Percentiles rank a stretch among this genome's conserved stretches.
Conservation (phyloP, 2,888 invertebrate species). For the Ornithoptera priamus region DNA sequence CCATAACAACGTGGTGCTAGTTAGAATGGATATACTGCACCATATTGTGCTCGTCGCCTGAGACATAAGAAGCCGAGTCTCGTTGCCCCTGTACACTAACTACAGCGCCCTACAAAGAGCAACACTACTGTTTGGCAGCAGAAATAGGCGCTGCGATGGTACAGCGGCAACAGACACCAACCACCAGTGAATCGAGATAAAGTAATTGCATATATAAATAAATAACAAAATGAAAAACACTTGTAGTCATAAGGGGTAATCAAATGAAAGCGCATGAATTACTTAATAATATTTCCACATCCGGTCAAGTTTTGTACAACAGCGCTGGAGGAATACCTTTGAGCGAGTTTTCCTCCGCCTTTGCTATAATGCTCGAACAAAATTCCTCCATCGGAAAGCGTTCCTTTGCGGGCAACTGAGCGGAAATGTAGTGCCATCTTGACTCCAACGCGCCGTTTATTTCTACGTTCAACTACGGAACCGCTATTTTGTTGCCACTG, state of each 20-base stretch:
- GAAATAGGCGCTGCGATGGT: too few relatives aligned
- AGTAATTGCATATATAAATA: not conserved
- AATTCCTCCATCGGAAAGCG: constrained; percentile 54
- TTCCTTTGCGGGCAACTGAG: constrained; percentile 58
- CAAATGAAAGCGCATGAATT: constrained; percentile 19
- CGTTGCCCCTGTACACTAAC: too few relatives aligned
- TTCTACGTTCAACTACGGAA: constrained; percentile 51
- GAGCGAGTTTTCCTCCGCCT: constrained; percentile 16
- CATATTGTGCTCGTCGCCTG: too few relatives aligned
- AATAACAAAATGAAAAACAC: not conserved
- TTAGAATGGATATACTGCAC: too few relatives aligned
- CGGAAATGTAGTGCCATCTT: constrained; percentile 60
- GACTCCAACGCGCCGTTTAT: constrained; percentile 56
- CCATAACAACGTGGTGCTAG: too few relatives aligned
- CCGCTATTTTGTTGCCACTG: constrained; percentile 47
- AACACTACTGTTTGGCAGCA: too few relatives aligned
- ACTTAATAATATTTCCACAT: constrained; percentile 26
- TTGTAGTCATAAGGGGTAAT: constrained; percentile 8
- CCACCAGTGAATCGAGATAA: too few relatives aligned
- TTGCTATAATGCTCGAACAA: constrained; percentile 41
- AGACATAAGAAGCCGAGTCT: too few relatives aligned
- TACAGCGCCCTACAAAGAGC: too few relatives aligned
- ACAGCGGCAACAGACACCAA: too few relatives aligned
- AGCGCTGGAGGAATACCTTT: constrained; percentile 34
- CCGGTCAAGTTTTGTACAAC: constrained; percentile 31